These are phyloP conservation scores for Danaus chrysippus DNA, from an alignment of 2,888 invertebrate species.

Conservation along the genomic window DNA sequence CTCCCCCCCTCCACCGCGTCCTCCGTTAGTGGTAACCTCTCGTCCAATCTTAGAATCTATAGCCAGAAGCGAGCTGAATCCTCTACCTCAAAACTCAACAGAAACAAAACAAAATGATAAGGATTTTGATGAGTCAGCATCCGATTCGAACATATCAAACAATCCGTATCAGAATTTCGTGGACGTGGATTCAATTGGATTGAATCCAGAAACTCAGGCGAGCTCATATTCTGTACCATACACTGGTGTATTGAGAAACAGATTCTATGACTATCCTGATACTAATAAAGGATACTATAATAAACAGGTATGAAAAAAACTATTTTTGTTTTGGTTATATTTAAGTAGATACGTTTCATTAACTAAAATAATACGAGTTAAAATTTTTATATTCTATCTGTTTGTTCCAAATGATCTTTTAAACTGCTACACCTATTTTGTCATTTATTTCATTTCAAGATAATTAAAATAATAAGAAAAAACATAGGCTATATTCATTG, in stretches of 20 bases:
- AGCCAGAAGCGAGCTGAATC: conserved; percentile 57
- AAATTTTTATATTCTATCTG: no score
- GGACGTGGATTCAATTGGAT: conserved; percentile 9
- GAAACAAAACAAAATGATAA: conserved; percentile 35
- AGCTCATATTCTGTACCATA: conserved; percentile 36
- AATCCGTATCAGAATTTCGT: conserved; percentile 8
- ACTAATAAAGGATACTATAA: conserved; percentile 43
- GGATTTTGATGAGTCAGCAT: conserved; percentile 29
- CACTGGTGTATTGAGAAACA: conserved; percentile 36
- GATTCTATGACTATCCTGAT: conserved; percentile 17
- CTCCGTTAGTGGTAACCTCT: conserved; percentile 66
- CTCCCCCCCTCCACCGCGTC: conserved; percentile 53
- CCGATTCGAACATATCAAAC: conserved; percentile 7
- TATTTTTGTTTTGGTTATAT: no score
- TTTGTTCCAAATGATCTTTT: no score
- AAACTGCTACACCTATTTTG: no score
- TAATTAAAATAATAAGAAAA: no score
- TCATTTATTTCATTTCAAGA: no score
- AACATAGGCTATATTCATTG: no score
- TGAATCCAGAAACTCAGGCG: conserved; percentile 17
- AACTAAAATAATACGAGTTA: no score
- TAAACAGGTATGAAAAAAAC: conserved; percentile 49
- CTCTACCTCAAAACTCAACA: conserved; percentile 38
- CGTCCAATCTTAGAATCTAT: conserved; percentile 64
- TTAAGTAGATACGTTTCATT: no score